Evolutionary conservation across 30 jellyfish, hydroid and myxozoan species (phyloP).

Genomic region (Chrysaora quinquecirrha): DNA sequence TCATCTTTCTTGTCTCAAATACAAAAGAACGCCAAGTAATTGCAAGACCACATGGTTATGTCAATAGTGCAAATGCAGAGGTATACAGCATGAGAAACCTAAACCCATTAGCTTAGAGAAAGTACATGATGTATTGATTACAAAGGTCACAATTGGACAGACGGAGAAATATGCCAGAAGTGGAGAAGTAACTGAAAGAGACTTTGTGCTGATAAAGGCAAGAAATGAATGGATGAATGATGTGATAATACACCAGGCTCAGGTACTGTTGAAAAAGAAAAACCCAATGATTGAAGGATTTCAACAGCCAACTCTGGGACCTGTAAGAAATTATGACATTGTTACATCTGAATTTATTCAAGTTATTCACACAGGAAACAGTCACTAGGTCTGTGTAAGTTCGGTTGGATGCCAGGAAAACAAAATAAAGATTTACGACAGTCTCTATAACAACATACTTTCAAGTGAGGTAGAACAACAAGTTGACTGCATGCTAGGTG

Average conservation of each 20-base stretch:
- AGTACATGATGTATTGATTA: background rate
- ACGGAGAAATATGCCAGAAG: background rate
- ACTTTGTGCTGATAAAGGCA: conserved; percentile 24
- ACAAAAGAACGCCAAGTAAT: conserved; percentile 40
- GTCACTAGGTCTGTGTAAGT: conserved; percentile 59
- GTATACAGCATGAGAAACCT: conserved; percentile 16
- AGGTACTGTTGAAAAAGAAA: conserved; percentile 24
- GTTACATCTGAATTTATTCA: conserved; percentile 41
- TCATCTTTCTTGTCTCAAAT: conserved; percentile 21
- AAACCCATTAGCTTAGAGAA: conserved; percentile 10
- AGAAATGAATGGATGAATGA: conserved; percentile 37
- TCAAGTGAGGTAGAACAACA: conserved; percentile 49
- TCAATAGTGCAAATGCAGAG: conserved; percentile 13
- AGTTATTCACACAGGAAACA: conserved; percentile 43
- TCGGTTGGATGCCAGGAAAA: conserved; percentile 30
- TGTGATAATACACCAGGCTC: conserved; percentile 19
- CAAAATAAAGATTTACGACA: conserved; percentile 37
- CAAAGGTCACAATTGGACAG: background rate
- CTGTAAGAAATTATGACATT: conserved; percentile 43
- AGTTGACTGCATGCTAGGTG: conserved; percentile 42
- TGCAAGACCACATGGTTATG: conserved; percentile 23
- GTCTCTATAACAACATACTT: conserved; percentile 49
- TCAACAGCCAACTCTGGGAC: conserved; percentile 66
- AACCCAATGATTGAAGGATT: conserved; percentile 57
- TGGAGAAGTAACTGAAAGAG: conserved; percentile 21